These are phyloP conservation scores for Mythimna lalbum DNA, from an alignment of 2,888 invertebrate genomes.

Conservation along the genomic window DNA sequence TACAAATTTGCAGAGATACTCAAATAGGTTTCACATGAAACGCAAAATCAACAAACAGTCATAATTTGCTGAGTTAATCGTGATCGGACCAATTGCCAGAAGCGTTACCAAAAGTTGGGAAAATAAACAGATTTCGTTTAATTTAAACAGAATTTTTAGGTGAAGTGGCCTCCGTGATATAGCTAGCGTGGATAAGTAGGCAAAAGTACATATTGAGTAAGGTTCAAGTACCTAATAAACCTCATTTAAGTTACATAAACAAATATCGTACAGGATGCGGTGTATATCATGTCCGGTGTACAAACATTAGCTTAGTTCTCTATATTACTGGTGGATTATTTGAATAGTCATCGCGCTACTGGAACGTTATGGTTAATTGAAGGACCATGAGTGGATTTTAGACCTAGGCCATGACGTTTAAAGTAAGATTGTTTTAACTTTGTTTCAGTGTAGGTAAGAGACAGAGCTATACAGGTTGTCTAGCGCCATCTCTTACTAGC, in stretches of 20 bases:
- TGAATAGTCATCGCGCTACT: no score
- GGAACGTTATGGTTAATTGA: no score
- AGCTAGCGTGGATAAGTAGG: neutral
- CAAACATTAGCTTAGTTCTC: constrained; percentile 32
- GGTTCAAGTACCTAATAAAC: constrained; percentile 38
- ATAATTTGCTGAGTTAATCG: constrained; percentile 36
- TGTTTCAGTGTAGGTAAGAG: no score
- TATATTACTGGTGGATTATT: no score
- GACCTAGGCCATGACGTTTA: no score
- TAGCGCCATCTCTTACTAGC: no score
- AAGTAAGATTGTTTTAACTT: no score
- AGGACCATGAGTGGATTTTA: no score
- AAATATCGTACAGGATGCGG: constrained; percentile 59
- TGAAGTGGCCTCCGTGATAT: constrained; percentile 8
- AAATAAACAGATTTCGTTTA: constrained; percentile 34
- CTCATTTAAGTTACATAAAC: constrained; percentile 45
- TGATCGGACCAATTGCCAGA: constrained; percentile 21
- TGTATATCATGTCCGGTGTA: constrained; percentile 44
- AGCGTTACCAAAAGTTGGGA: constrained; percentile 25
- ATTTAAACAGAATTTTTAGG: constrained; percentile 19
- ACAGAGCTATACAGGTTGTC: no score
- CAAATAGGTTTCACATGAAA: constrained; percentile 27
- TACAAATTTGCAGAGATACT: constrained; percentile 17
- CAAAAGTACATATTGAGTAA: constrained; percentile 14
- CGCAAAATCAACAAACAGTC: constrained; percentile 15